A percentile compares a stretch with the other conserved stretches of the same genome.
These are phyloP conservation scores for Protobothrops mucrosquamatus DNA, from an alignment of 2,113 vertebrate species.

Conservation along the genomic window DNA sequence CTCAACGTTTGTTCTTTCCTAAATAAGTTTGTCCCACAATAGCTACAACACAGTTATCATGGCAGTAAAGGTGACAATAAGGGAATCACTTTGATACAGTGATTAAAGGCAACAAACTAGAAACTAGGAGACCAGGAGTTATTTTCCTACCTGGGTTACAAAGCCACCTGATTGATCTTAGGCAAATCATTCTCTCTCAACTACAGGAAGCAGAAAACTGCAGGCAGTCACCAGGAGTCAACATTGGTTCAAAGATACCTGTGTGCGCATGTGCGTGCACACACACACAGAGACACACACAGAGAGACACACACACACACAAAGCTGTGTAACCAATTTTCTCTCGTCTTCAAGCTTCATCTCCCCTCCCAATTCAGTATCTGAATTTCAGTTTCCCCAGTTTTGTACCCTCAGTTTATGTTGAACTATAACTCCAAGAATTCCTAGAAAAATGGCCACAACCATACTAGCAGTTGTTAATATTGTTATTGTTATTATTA, in stretches of 20 bases:
- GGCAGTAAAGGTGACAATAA: not conserved
- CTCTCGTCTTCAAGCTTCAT: not conserved
- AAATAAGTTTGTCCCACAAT: not conserved
- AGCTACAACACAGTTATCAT: not conserved
- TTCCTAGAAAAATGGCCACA: not conserved
- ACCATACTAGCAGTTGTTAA: not conserved
- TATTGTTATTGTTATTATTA: not conserved
- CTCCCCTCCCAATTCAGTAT: not conserved
- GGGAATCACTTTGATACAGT: not conserved
- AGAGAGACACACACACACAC: not conserved
- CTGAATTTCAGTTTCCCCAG: not conserved
- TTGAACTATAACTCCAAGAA: not conserved
- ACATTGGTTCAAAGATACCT: not conserved
- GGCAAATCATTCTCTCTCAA: not conserved
- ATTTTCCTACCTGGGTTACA: not conserved
- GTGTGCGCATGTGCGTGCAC: too few relatives aligned
- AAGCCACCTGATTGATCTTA: not conserved
- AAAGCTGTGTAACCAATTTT: not conserved
- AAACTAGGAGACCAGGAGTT: not conserved
- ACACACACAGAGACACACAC: too few relatives aligned
- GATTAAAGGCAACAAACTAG: not conserved
- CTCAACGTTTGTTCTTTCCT: not conserved
- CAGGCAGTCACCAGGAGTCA: not conserved
- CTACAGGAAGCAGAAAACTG: not conserved
- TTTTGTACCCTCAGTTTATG: not conserved